Evolutionary conservation across 2,797 vertebrate genomes (phyloP).

Genomic region (Pteropus rufus): DNA sequence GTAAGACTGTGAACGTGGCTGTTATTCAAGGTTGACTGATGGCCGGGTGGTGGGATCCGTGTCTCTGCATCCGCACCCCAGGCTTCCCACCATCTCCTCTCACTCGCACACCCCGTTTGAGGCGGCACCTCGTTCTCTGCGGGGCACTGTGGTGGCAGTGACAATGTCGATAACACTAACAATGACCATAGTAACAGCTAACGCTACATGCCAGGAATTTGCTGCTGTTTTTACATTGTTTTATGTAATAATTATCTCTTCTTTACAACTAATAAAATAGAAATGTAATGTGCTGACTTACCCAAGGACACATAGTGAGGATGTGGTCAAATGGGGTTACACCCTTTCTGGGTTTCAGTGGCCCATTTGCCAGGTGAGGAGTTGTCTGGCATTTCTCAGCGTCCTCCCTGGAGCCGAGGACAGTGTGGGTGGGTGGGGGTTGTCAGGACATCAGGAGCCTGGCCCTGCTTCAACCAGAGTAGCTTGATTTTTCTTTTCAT

Average conservation of each 20-base stretch:
- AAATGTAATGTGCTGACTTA: not conserved
- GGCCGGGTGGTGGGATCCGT: not conserved
- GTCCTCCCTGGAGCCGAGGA: too few species aligned
- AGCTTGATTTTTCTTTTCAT: not conserved
- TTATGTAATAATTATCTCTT: not conserved
- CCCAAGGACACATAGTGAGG: not conserved
- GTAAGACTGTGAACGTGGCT: not conserved
- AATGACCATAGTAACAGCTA: fast-evolving
- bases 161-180: not conserved
- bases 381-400: not conserved
- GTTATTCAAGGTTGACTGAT: not conserved
- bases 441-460: not conserved
- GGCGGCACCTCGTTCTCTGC: not conserved
- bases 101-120: not conserved
- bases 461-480: not conserved
- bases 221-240: not conserved
- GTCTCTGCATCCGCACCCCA: not conserved
- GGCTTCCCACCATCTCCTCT: not conserved
- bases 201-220: not conserved
- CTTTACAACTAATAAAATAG: not conserved
- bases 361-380: not conserved
- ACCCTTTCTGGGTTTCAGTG: not conserved
- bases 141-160: not conserved
- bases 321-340: not conserved
- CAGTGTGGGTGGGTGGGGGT: not conserved